phyloP scores from a whole-genome alignment of 2,888 invertebrate genomes.

The Carterocephalus palaemon region DNA sequence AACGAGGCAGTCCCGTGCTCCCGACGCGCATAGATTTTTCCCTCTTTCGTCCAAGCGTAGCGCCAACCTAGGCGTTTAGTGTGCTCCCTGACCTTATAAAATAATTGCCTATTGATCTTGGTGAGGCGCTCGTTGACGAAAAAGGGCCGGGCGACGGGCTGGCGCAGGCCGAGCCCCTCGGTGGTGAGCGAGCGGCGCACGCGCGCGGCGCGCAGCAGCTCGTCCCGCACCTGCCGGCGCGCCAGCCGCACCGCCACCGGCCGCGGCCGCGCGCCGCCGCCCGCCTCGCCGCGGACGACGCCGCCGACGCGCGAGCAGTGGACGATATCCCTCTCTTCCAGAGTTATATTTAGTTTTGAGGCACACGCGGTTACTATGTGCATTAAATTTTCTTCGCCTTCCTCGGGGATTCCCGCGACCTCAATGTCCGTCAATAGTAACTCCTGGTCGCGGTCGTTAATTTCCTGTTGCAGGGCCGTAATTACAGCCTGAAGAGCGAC shows the following conservation, averaged over 20 bases:
- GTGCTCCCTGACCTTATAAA: not conserved
- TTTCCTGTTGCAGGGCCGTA: conserved; percentile 5
- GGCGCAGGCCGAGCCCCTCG: conserved; percentile 1
- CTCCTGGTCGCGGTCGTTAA: conserved; percentile 27
- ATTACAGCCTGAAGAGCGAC: conserved; percentile 11
- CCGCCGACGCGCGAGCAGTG: conserved; percentile 19
- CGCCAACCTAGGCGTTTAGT: not conserved
- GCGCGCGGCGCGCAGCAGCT: conserved; percentile 1
- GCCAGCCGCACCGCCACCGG: conserved; percentile 26
- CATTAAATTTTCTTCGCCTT: conserved; percentile 13
- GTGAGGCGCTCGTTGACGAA: conserved; percentile 3
- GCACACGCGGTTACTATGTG: conserved; percentile 19
- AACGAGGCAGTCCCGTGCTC: not conserved
- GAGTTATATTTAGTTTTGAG: conserved; percentile 20
- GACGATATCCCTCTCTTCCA: conserved; percentile 28
- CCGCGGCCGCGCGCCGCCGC: conserved; percentile 20
- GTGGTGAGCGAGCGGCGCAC: conserved; percentile 6
- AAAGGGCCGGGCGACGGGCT: not conserved
- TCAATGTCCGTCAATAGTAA: conserved; percentile 25
- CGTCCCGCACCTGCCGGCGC: not conserved
- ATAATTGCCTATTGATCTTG: not conserved
- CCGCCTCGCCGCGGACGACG: not conserved
- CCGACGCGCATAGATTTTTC: conserved; percentile 4
- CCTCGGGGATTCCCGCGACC: conserved; percentile 25
- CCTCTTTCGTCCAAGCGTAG: conserved; percentile 3